Base-by-base conservation (phyloP, 2,888 invertebrate genomes). In the Cosmorhoe ocellata region DNA sequence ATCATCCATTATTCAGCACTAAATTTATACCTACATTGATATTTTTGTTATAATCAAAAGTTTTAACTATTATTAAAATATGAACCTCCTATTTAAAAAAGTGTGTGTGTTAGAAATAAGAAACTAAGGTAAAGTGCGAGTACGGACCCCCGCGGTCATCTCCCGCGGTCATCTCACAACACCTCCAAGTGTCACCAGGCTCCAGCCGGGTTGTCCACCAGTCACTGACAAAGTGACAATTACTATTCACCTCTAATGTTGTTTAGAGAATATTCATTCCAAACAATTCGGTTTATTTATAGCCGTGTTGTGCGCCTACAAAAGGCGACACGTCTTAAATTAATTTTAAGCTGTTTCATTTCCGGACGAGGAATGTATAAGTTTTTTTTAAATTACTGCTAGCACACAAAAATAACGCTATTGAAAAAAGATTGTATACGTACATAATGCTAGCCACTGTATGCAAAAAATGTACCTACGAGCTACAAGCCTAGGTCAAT, bases 221-320 rank as follows among this genome's bases (percentile, higher is more conserved):
- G 53, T 61, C 73, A 76, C 79, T 79, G 80, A 84, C 86, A 84
- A 83, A 85, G 80, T 85, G 86, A 83, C 86, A 86, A 86, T 87
- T 81, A 80, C 81, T 79, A 86, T 88, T 86, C 83, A 78, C 67
- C 77, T 76, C 84, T 87, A 87, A 88, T 88, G 86, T 81, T 85
- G 82, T 86, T 86, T 86, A 80, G 79, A 67, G 75, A 79, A 81
- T 79, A 79, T 83, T 84, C 80, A 81, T 84, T 72, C 60, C 71
- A 64, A 76, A 84, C 84, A 85, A 84, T 80, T 71, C 71, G 63
- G 67, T 71, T 89, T 82, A 87, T 89, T 87, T 89, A 88, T 84
- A 82, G 69, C 61, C 69, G 47, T 77, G 77, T 83, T 83, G 77
- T 78, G 76, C 69, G 78, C 78, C 72, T 76, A 83, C 84, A 84